These are phyloP conservation scores for Origma solitaria DNA, from an alignment of 2,113 vertebrate genomes.

Conservation along the genomic window DNA sequence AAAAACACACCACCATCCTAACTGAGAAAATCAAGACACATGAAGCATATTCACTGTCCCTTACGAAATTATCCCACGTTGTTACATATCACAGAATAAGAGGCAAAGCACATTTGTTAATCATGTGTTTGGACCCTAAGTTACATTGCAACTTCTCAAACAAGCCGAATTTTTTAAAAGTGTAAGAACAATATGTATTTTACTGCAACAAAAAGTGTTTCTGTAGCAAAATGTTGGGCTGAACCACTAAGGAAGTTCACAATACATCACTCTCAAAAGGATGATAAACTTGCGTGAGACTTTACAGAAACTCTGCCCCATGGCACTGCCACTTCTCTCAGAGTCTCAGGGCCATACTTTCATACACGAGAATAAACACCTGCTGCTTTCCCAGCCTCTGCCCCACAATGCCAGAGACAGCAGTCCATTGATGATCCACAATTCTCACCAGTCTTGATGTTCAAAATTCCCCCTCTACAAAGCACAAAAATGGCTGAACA, in stretches of 20 bases:
- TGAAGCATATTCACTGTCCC: not conserved
- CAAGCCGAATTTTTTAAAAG: not conserved
- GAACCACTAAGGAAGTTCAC: not conserved
- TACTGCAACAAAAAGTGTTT: not conserved
- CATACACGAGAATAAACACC: not conserved
- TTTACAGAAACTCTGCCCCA: not conserved
- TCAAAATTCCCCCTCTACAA: not conserved
- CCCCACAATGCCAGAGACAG: not conserved
- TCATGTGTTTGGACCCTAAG: not conserved
- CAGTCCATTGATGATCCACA: not conserved
- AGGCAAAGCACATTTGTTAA: not conserved
- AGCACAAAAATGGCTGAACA: not conserved
- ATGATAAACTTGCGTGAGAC: not conserved
- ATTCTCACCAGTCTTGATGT: not conserved
- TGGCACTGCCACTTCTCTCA: not conserved
- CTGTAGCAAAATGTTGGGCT: not conserved
- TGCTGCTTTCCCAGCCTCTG: not conserved
- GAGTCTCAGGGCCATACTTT: not conserved
- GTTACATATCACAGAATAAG: not conserved
- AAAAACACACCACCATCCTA: not conserved
- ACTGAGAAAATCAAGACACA: not conserved
- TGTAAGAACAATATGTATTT: not conserved
- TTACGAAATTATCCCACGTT: not conserved
- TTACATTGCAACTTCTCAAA: not conserved
- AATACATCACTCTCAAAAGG: not conserved